Evolutionary conservation across 92 coral and sea anemone genomes (phyloP), one percentile per base, ranked within the genome.

Genomic region (Parazoanthus swiftii): DNA sequence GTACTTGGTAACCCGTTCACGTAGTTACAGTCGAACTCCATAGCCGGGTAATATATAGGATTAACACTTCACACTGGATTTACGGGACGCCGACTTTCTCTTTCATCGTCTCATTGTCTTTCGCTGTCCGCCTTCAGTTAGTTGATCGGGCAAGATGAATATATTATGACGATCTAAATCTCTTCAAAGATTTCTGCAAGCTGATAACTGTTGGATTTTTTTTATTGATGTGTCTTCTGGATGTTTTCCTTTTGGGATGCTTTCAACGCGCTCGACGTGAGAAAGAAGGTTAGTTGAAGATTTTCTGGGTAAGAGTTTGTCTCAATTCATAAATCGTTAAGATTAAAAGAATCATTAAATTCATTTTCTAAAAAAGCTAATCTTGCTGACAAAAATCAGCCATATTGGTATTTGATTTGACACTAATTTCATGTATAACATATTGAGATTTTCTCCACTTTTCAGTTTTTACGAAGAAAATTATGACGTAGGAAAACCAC

Each of bases 201-300:
- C 25, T 63, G 70, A 23, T 16, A 63, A 63, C 70, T 3, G 70
- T 23, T 63, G 70, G 26, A 63, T 63, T 3, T 63, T 63, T 54
- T 63, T 63, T 63, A 21, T 63, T 63, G 26, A 81, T 81, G 85
- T 81, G 85, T 59, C 50, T 81, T 33, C 85, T 81, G 26, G 18
- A 63, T 81, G 85, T 81, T 81, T 66, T 81, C 51, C 56, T 59
- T 37, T 43, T 76, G 51, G 3, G 80, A 76, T 76, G 80, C 10
- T 76, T 9, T 38, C 20, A 76, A 42, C 80, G 80, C 10, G 14
- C 38, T 39, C 54, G 80, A 16, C 51, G 29, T 20, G 48, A 38
- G 80, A 76, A n/a, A 39, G 29, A 76, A 76, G 80, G 80, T 76
- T 14, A 76, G 70, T 63, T 63, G n/a, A 58, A 23, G 3, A 5